These are phyloP conservation scores for Metaphire vulgaris DNA, from an alignment of 1,140 invertebrate species.

Conservation along the genomic window DNA sequence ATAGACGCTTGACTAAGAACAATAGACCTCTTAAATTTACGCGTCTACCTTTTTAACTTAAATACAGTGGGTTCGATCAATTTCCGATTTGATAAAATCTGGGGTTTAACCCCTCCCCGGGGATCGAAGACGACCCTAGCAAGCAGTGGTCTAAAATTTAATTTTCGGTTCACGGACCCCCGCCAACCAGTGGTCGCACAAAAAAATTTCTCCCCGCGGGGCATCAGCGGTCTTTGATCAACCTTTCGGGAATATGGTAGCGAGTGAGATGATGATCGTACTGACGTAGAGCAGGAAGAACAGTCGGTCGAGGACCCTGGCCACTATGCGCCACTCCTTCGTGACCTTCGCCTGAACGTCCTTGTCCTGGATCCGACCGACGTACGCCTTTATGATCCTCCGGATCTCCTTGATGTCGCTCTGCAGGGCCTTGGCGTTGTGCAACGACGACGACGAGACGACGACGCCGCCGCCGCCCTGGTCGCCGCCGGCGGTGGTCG, in stretches of 20 bases:
- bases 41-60: too few species aligned
- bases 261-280: slow-evolving; percentile 30
- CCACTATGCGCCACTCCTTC: slow-evolving; percentile 34
- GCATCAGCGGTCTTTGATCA: too few species aligned
- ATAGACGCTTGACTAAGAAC: too few species aligned
- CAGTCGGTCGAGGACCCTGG: slow-evolving; percentile 33
- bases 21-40: too few species aligned
- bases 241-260: slow-evolving; percentile 26
- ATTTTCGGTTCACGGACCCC: too few species aligned
- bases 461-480: neutral
- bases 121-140: too few species aligned
- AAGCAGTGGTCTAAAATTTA: too few species aligned
- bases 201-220: too few species aligned
- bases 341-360: slow-evolving; percentile 22
- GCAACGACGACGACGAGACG: slow-evolving; percentile 31
- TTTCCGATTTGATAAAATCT: too few species aligned
- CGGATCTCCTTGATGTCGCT: slow-evolving; percentile 31
- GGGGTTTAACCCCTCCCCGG: too few species aligned
- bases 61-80: too few species aligned
- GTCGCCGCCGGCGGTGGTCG: neutral
- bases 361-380: slow-evolving; percentile 28
- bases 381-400: slow-evolving; percentile 14
- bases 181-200: too few species aligned
- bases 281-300: slow-evolving; percentile 35
- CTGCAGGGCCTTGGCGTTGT: slow-evolving; percentile 32